Base-by-base conservation (phyloP, 2,113 vertebrate genomes). In the Orthonyx spaldingii region DNA sequence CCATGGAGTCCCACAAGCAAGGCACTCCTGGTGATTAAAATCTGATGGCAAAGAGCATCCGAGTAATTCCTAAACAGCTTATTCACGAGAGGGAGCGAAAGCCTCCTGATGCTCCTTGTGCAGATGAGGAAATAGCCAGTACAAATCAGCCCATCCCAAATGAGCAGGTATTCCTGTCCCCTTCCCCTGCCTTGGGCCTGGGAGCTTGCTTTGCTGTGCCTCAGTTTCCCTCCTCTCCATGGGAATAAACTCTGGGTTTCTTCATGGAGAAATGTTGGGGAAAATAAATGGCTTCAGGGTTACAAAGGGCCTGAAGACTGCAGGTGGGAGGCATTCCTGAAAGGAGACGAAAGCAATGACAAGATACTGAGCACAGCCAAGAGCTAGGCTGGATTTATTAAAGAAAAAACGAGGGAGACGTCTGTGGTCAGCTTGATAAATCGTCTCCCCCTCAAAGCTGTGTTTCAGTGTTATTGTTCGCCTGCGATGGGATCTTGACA, bases 341-440 rank as follows among this genome's bases (percentile, higher is more conserved):
- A 84, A 90, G 79, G 82, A 86, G 63, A 86, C 4, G 1, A 92
- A 65, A 93, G 76, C 70, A 93, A 47, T 71, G 93, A 94, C 93
- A 94, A 93, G 90, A 93, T 71, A 94, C 85, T 79, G 86, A 93
- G n/a, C 69, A 49, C 53, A 76, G 89, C 88, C 91, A 94, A 96
- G 76, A 95, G 90, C 86, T 30, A 75, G 84, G 44, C 76, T 94
- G 92, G 92, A 93, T 96, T 96, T 96, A 97, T 95, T 92, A 93
- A 84, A 71, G 92, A 47, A 91, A 96, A 96, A 96, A 95, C 3
- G 70, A 96, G 61, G 69, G 81, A 96, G 81, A 94, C 2, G 3
- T 94, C 86, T 91, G 91, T 94, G 95, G 96, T 94, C 93, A 96
- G 93, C 89, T 94, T 96, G 94, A 96, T 94, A 89, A 91, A 97